phyloP scores from a whole-genome alignment of 37 sponge, comb jelly and placozoan species.

The Haliclona indistincta region DNA sequence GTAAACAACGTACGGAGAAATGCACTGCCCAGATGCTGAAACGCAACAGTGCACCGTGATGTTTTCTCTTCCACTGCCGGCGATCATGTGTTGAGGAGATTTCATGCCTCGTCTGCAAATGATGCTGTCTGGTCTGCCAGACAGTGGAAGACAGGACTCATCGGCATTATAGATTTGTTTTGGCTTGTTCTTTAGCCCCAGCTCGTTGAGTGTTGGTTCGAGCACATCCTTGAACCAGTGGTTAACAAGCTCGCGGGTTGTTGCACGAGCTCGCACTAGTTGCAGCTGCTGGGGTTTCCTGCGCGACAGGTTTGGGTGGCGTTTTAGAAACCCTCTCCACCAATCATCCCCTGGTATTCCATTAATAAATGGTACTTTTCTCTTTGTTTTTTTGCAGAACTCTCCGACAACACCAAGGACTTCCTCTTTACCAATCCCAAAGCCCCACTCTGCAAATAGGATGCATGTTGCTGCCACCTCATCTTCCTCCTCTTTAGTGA shows the following conservation, averaged over 20 bases:
- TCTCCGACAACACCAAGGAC: no score
- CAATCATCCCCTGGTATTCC: constrained; percentile 37
- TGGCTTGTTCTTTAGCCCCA: neutral
- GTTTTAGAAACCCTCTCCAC: constrained; percentile 38
- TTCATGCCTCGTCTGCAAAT: constrained; percentile 31
- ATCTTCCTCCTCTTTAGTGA: no score
- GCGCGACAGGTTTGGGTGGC: constrained; percentile 15
- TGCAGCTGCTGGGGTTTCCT: constrained; percentile 38
- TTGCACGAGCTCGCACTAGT: constrained; percentile 1
- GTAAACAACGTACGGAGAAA: constrained; percentile 40
- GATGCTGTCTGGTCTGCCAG: constrained; percentile 20
- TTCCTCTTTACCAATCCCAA: no score
- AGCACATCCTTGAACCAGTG: no score
- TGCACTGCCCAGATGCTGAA: constrained; percentile 38
- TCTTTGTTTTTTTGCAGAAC: neutral
- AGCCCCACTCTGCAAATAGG: constrained; percentile 41
- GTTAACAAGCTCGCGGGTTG: no score
- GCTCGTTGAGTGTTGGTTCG: no score
- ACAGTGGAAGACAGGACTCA: constrained; percentile 26
- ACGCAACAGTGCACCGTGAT: constrained; percentile 39
- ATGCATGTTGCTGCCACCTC: no score
- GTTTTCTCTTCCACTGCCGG: constrained; percentile 39
- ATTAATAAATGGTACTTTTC: constrained; percentile 12
- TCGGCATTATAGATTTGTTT: constrained; percentile 43
- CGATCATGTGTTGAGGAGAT: constrained; percentile 14